Base-by-base conservation (phyloP, 53 echinoderm and acorn worm genomes). In the Henricia sp. region DNA sequence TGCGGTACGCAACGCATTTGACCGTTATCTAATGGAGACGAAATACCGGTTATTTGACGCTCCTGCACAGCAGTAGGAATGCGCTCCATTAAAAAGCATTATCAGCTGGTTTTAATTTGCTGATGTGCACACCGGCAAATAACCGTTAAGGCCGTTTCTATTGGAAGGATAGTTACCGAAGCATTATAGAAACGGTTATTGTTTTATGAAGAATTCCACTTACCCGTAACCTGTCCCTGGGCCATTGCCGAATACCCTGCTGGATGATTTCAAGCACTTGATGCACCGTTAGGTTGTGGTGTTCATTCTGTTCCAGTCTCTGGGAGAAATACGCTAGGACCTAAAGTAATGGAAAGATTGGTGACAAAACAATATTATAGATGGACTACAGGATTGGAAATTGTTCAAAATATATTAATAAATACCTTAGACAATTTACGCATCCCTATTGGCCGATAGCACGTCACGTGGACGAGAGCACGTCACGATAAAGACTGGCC, bases 171-270 rank as follows among this genome's bases (percentile, higher is more conserved):
- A 23, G 4, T 25, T 6, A 53, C 0, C 20, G 54, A 53, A 25
- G 8, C 2, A 53, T 17, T 53, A 4, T 1, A 53, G 25, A 53
- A n/a, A n/a, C n/a, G n/a, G n/a, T n/a, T n/a, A n/a, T n/a, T n/a
- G n/a, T n/a, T n/a, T n/a, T n/a, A 6, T 9, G 64, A 29, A 63
- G 30, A 11, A 3, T 16, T 19, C 8, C 19, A 82, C 94, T 90
- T 89, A 97, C 97, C 88, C 93, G 37, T 28, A 97, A 83, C 41
- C 97, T 88, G 39, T 99, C 99, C 42, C 94, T 83, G 3, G 94
- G 92, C 94, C 99, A 99, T 37, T 92, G 92, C 63, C 92, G 70
- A 77, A 99, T 94, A n/a, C 92, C 94, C 72, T 91, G 91, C 54
- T 94, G 92, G 80, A 99, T 99, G 38, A 92, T 77, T 5, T 94